Percentiles rank a stretch among this genome's conserved stretches.
These are phyloP conservation scores for Eristalinus sepulchralis DNA, from an alignment of 2,888 invertebrate species.

Conservation along the genomic window DNA sequence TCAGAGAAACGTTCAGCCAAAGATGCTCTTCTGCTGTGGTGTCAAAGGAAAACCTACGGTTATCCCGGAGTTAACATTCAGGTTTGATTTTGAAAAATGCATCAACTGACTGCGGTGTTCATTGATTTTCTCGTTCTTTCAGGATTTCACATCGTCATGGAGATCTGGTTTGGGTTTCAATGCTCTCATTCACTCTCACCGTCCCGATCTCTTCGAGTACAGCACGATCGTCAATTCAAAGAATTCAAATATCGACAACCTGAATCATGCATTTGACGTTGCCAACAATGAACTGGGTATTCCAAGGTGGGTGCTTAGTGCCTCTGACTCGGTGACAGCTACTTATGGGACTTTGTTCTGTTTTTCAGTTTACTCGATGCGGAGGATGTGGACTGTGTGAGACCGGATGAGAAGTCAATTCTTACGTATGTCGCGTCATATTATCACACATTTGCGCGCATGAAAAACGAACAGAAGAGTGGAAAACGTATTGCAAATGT, in stretches of 20 bases:
- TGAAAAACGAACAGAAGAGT: constrained; percentile 99
- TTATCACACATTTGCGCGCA: constrained; percentile 99
- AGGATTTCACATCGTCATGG: constrained; percentile 96
- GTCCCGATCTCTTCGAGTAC: constrained; percentile 97
- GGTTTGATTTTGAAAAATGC: constrained; percentile 57
- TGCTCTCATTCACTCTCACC: constrained; percentile 98
- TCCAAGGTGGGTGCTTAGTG: constrained; percentile 81
- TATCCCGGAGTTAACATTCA: constrained; percentile 94
- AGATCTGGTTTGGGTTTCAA: constrained; percentile 98
- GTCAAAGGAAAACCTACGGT: constrained; percentile 98
- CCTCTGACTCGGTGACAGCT: neutral
- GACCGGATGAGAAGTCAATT: constrained; percentile 99
- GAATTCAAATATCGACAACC: constrained; percentile 91
- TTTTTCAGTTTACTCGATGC: constrained; percentile 90
- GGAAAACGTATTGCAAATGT: constrained; percentile 98
- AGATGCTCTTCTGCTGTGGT: constrained; percentile 98
- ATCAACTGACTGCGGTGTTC: neutral
- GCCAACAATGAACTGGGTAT: constrained; percentile 97
- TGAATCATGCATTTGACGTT: constrained; percentile 98
- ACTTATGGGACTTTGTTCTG: neutral
- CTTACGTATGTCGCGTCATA: constrained; percentile 99
- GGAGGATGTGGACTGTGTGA: constrained; percentile 96
- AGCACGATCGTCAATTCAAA: constrained; percentile 88
- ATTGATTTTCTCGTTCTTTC: neutral
- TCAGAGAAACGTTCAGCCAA: constrained; percentile 99